These are phyloP conservation scores for Hydrolagus affinis DNA, from an alignment of 2,113 vertebrate species.

Conservation along the genomic window DNA sequence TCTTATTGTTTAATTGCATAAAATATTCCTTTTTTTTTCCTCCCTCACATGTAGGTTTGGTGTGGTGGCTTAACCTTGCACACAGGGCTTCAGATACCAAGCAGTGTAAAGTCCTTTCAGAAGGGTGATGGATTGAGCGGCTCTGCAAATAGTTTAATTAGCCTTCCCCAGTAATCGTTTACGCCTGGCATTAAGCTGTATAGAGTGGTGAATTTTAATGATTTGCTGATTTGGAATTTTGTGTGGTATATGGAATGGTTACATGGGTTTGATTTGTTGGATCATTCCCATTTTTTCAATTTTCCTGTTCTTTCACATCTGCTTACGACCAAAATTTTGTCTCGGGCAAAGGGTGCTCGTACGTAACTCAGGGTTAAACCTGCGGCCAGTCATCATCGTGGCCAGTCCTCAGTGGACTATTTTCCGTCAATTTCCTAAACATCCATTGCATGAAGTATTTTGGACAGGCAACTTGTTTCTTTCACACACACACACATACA, in stretches of 20 bases:
- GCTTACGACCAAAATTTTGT: constrained; percentile 5
- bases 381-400: neutral
- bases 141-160: constrained; percentile 67
- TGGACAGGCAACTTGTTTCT: constrained; percentile 2
- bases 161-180: constrained; percentile 52
- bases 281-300: constrained; percentile 8
- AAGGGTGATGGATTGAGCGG: constrained; percentile 63
- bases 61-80: constrained; percentile 73
- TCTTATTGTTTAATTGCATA: neutral
- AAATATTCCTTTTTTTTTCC: neutral
- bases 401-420: neutral
- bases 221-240: constrained; percentile 15
- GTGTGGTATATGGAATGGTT: neutral
- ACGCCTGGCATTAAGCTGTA: neutral
- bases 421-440: constrained; percentile 1
- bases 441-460: neutral
- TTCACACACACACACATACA: neutral
- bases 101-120: constrained; percentile 69
- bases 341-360: neutral
- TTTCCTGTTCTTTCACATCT: neutral
- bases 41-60: constrained; percentile 64
- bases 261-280: neutral
- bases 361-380: constrained; percentile 23
- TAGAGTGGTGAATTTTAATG: constrained; percentile 24
- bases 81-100: constrained; percentile 84